phyloP scores from a whole-genome alignment of 2,888 invertebrate species.

The Lapara coniferarum region DNA sequence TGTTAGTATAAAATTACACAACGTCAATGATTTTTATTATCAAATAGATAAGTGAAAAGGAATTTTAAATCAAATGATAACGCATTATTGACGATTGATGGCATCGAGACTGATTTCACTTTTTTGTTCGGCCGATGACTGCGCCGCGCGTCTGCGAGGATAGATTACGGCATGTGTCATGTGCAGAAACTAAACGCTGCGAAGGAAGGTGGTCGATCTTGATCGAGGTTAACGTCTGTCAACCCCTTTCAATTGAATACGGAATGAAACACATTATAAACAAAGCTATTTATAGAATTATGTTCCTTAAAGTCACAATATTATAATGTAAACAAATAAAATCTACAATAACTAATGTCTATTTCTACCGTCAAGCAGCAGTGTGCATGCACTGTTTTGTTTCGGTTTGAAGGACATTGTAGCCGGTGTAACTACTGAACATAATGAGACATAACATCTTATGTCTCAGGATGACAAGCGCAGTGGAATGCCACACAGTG shows the following conservation, averaged over 20 bases:
- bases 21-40: no score
- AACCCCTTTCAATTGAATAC: slow-evolving; percentile 19
- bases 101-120: slow-evolving; percentile 9
- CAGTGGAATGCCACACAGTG: no score
- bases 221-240: slow-evolving; percentile 22
- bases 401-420: no score
- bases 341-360: no score
- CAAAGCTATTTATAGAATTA: background rate
- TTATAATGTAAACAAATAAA: no score
- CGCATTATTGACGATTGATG: slow-evolving; percentile 15
- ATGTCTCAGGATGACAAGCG: no score
- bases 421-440: no score
- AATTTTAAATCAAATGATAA: slow-evolving; percentile 21
- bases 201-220: slow-evolving; percentile 20
- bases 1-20: no score
- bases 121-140: background rate
- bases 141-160: background rate
- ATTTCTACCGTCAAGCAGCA: no score
- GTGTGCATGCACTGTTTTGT: no score
- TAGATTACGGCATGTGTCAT: slow-evolving; percentile 23
- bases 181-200: slow-evolving; percentile 23
- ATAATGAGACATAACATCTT: no score
- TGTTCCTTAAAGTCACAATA: background rate
- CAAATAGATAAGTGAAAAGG: no score
- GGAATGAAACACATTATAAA: background rate